Conservation (phyloP, 2,113 vertebrate species). For the Nyctibius bracteatus region DNA sequence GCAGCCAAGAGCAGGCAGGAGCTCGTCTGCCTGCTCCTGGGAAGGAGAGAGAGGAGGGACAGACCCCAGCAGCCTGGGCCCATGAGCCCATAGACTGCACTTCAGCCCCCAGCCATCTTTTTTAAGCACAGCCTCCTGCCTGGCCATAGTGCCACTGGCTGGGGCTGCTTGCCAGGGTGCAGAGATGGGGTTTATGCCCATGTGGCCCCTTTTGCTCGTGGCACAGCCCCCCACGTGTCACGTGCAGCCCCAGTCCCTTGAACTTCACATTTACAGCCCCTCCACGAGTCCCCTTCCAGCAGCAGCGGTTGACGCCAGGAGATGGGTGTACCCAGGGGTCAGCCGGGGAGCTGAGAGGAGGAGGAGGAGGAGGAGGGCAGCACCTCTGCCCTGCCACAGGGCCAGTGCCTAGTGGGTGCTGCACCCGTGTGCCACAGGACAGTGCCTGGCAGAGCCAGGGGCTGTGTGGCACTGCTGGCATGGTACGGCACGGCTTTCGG, state of each 20-base stretch:
- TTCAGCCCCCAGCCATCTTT: fast-evolving
- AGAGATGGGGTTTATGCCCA: not conserved
- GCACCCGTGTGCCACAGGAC: fast-evolving
- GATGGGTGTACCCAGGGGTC: not conserved
- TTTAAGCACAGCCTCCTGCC: not conserved
- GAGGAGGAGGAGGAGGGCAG: not conserved
- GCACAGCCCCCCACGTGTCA: not conserved
- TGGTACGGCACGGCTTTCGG: not conserved
- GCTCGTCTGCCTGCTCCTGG: not conserved
- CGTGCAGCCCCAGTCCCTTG: fast-evolving
- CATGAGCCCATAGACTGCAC: not conserved
- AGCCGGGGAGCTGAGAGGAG: not conserved
- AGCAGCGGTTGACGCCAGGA: not conserved
- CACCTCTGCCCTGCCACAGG: not conserved
- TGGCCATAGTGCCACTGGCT: fast-evolving
- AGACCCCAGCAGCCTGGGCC: not conserved
- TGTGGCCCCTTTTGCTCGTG: not conserved
- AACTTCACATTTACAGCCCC: not conserved
- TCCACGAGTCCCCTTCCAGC: not conserved
- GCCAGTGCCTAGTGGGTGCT: not conserved
- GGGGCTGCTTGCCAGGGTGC: fast-evolving
- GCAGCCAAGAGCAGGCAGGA: not conserved
- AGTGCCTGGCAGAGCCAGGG: not conserved
- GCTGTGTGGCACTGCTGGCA: not conserved
- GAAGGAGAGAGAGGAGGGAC: not conserved